Evolutionary conservation across 2,113 vertebrate genomes (phyloP).

Genomic region (Acinonyx jubatus): DNA sequence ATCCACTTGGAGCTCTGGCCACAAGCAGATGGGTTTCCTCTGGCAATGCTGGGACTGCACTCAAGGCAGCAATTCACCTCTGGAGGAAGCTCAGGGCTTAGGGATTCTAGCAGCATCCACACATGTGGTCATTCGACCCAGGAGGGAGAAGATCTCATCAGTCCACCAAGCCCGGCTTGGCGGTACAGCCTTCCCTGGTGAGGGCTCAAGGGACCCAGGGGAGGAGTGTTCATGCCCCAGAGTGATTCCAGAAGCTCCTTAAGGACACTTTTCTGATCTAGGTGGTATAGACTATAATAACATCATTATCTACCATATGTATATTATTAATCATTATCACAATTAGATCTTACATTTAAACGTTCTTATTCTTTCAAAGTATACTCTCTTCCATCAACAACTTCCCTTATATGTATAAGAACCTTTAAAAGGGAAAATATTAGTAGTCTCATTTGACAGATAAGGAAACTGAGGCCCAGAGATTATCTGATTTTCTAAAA

Average conservation of each 20-base stretch:
- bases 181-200: not conserved
- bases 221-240: not conserved
- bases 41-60: accelerated
- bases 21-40: conserved; percentile 65
- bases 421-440: not conserved
- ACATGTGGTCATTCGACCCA: not conserved
- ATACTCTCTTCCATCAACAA: not conserved
- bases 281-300: not conserved
- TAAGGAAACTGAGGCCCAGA: not conserved
- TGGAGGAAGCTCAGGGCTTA: not conserved
- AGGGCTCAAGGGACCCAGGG: not conserved
- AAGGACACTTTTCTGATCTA: not conserved
- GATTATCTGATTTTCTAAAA: not conserved
- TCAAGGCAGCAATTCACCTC: not conserved
- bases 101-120: not conserved
- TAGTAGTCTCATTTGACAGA: not conserved
- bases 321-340: not conserved
- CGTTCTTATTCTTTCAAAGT: conserved; percentile 6
- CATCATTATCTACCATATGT: not conserved
- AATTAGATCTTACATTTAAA: not conserved
- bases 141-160: not conserved
- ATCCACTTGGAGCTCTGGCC: conserved; percentile 49
- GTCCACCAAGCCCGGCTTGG: not conserved
- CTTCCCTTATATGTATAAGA: not conserved
- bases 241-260: not conserved